These are phyloP conservation scores for Pachydiplax longipennis DNA, from an alignment of 2,888 invertebrate genomes.

Conservation along the genomic window DNA sequence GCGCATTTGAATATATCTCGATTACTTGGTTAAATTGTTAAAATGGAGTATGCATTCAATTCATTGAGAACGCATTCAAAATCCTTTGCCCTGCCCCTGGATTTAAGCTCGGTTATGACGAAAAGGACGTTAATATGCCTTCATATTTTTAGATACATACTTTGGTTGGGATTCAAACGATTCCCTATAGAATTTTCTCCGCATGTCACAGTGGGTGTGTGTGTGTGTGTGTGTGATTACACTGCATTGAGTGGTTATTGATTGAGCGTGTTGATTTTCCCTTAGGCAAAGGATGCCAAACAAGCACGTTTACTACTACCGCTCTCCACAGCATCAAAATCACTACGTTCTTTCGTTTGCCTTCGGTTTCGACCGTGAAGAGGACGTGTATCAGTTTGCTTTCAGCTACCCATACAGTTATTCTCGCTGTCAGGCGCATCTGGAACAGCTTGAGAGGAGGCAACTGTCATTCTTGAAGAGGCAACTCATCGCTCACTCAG, in stretches of 20 bases:
- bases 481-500: conserved; percentile 70
- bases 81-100: no score
- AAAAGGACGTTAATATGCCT: no score
- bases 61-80: no score
- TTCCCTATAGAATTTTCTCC: no score
- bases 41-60: no score
- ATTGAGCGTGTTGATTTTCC: conserved; percentile 18
- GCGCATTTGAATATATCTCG: no score
- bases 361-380: conserved; percentile 93
- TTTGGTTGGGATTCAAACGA: no score
- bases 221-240: no score
- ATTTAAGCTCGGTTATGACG: no score
- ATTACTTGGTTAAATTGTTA: no score
- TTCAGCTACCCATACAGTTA: conserved; percentile 96
- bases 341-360: conserved; percentile 93
- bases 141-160: no score
- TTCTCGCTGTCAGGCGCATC: conserved; percentile 83
- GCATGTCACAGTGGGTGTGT: no score
- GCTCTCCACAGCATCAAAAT: conserved; percentile 85
- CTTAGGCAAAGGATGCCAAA: conserved; percentile 79
- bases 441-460: conserved; percentile 74
- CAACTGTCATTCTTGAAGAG: conserved; percentile 69
- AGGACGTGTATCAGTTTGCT: conserved; percentile 94
- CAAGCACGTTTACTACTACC: conserved; percentile 89
- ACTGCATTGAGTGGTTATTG: not conserved